Percentiles rank a stretch among this genome's conserved stretches.
phyloP scores from a whole-genome alignment of 2,797 vertebrate species.

The Characodon lateralis region DNA sequence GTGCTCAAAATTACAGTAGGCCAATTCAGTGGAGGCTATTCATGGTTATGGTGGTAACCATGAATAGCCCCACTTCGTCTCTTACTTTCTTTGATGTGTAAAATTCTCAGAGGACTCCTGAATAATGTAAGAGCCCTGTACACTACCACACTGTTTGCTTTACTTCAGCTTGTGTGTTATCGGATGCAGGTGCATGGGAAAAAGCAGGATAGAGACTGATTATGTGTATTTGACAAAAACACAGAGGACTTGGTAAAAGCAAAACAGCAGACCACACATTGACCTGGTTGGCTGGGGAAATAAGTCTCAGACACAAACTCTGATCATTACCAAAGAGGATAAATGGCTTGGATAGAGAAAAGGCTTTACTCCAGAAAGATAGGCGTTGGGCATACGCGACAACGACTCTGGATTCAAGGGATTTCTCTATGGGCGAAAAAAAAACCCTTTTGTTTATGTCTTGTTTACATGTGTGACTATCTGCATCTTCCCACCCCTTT shows the following conservation, averaged over 20 bases:
- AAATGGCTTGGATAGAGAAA: slow-evolving; percentile 72
- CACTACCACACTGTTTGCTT: slow-evolving; percentile 50
- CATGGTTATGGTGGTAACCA: slow-evolving; percentile 2
- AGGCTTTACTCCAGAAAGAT: slow-evolving; percentile 52
- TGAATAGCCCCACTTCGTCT: slow-evolving; percentile 27
- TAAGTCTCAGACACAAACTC: slow-evolving; percentile 33
- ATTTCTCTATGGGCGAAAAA: slow-evolving; percentile 33
- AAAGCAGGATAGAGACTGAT: slow-evolving; percentile 32
- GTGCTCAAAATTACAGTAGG: too few species aligned
- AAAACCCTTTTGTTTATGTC: slow-evolving; percentile 11
- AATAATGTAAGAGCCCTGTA: slow-evolving; percentile 57
- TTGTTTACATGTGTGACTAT: slow-evolving; percentile 5
- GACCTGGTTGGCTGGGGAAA: slow-evolving; percentile 37
- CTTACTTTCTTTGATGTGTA: slow-evolving; percentile 61
- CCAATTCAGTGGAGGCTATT: background rate
- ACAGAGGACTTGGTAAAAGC: slow-evolving; percentile 37
- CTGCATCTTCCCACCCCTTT: slow-evolving; percentile 15
- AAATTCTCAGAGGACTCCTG: slow-evolving; percentile 56
- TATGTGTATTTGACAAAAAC: slow-evolving; percentile 16
- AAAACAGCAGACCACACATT: slow-evolving; percentile 54
- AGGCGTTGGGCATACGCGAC: slow-evolving; percentile 13
- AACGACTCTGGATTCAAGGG: slow-evolving; percentile 52
- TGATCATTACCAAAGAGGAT: slow-evolving; percentile 64
- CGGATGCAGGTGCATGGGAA: slow-evolving; percentile 21
- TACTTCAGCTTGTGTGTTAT: slow-evolving; percentile 31